Percentiles rank a stretch among this genome's conserved stretches.
Conservation (phyloP, 30 jellyfish, hydroid and myxozoan species). For the Hydra vulgaris region DNA sequence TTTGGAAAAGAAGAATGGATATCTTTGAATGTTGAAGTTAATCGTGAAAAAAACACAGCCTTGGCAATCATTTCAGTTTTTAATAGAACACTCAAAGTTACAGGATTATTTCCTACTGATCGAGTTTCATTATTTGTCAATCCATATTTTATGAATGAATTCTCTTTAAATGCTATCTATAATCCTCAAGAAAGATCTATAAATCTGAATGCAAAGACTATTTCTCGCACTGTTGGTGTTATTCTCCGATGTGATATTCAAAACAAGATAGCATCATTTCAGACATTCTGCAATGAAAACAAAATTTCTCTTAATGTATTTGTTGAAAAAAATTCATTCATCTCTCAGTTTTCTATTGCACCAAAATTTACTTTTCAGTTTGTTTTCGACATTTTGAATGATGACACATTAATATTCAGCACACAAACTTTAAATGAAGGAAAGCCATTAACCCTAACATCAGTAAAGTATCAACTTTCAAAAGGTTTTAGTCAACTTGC, state of each 20-base stretch:
- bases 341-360: slow-evolving; percentile 47
- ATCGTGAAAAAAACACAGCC: background rate
- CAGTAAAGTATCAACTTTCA: slow-evolving; percentile 55
- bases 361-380: slow-evolving; percentile 49
- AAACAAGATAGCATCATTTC: slow-evolving; percentile 35
- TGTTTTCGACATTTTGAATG: slow-evolving; percentile 50
- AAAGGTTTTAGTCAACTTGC: slow-evolving; percentile 45
- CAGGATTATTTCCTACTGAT: slow-evolving; percentile 5
- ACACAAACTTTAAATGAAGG: slow-evolving; percentile 36
- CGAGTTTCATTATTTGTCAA: slow-evolving; percentile 6
- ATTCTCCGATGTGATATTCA: slow-evolving; percentile 53
- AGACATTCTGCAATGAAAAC: slow-evolving; percentile 47
- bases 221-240: slow-evolving; percentile 43
- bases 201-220: slow-evolving; percentile 42
- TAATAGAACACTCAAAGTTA: slow-evolving; percentile 13
- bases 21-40: background rate
- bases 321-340: slow-evolving; percentile 39
- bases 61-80: background rate
- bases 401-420: slow-evolving; percentile 53
- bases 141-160: slow-evolving; percentile 22
- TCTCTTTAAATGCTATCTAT: slow-evolving; percentile 48
- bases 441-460: slow-evolving; percentile 39
- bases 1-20: slow-evolving; percentile 12
- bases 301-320: slow-evolving; percentile 38
- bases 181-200: slow-evolving; percentile 34